phyloP scores from a whole-genome alignment of 35 echinoderm and acorn worm genomes.

The Heliocidaris tuberculata region DNA sequence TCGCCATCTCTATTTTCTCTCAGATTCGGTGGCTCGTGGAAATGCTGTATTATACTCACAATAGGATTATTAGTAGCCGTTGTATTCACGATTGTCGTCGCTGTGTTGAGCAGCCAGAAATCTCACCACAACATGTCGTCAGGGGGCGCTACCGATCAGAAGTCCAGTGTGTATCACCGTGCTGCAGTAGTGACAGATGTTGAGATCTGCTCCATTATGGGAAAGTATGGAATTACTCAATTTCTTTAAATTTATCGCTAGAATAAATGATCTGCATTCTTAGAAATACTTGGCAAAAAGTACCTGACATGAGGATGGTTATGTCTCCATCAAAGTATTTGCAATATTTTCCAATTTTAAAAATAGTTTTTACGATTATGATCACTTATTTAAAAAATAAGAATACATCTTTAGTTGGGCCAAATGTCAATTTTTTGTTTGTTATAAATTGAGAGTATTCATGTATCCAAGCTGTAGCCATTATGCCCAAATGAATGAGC shows the following conservation, averaged over 20 bases:
- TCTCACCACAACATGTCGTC: neutral
- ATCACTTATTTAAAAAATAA: neutral
- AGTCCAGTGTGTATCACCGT: neutral
- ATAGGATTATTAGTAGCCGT: neutral
- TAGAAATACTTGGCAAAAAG: neutral
- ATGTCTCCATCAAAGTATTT: neutral
- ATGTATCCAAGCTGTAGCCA: too few species aligned
- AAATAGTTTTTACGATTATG: neutral
- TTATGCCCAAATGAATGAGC: too few species aligned
- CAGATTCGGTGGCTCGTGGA: slow-evolving; percentile 13
- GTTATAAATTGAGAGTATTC: too few species aligned
- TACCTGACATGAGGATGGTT: neutral
- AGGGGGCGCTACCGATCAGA: neutral
- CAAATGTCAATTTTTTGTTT: too few species aligned
- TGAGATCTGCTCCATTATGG: slow-evolving; percentile 13
- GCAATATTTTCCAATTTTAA: neutral
- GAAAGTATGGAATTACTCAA: neutral
- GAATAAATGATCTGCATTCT: neutral
- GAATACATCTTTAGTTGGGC: neutral
- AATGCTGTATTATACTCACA: neutral
- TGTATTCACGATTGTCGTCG: neutral
- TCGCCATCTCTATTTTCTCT: too few species aligned
- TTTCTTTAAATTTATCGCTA: neutral
- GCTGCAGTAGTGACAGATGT: neutral
- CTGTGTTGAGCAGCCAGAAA: neutral